Evolutionary conservation across 2,797 vertebrate species (phyloP), one percentile per base, ranked within the genome.

Genomic region (Somateria mollissima): DNA sequence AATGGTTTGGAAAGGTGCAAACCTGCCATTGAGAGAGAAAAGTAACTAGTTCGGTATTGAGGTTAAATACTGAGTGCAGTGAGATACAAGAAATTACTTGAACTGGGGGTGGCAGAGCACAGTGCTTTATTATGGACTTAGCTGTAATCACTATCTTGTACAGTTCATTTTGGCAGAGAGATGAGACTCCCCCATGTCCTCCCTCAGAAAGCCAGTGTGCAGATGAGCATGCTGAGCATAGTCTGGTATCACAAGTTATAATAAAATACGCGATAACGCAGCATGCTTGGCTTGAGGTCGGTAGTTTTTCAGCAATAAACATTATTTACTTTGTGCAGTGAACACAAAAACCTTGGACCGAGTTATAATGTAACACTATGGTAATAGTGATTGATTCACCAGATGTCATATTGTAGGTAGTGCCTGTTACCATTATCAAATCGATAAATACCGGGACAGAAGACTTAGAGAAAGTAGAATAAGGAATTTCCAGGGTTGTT

Each of bases 301-400:
- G 58, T 91, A 43, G 65, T 62, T 94, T 76, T 82, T 78, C 81
- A 93, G 47, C 60, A 82, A 65, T 91, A 85, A 92, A 79, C 54
- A 24, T 62, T 57, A 85, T 92, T 92, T 95, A 60, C 53, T 90
- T 94, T 93, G 51, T 73, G 43, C 84, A 86, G 57, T 69, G 86
- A 93, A 56, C 56, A 75, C 72, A 95, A 84, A 92, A 92, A 19
- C 54, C 58, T 90, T 93, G 85, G 73, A 49, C 27, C 21, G 19
- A 64, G 78, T 43, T 10, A 2, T 62, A 78, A 21, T 49, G 54
- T 73, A 58, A 49, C 10, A 0, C 56, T 56, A 1, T 27, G 20
- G 51, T 85, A 60, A 54, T 27, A 80, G 39, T 58, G 93, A 87
- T 89, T 84, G 67, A 81, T 93, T 87, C 72, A 64, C 71, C 66